Evolutionary conservation across 2,113 vertebrate species (phyloP), one percentile per base, ranked within the genome.

Genomic region (Semnornis frantzii): DNA sequence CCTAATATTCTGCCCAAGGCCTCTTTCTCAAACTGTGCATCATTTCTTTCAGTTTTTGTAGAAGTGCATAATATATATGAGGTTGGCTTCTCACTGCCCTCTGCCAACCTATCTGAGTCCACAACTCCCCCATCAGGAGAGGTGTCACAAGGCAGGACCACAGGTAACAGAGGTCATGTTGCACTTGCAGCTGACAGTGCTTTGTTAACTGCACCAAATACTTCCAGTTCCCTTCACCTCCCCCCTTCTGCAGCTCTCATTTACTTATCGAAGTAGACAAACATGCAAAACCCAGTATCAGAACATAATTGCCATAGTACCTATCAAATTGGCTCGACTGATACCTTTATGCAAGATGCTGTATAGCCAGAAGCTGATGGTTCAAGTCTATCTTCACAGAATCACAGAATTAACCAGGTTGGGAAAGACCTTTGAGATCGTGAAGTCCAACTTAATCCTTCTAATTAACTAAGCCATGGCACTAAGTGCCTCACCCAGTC

Each of bases 41-140:
- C 10, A 3, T 92, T 93, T 93, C 84, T 92, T 96, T 81, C 93
- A 88, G 79, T 83, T 90, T 89, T 83, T 90, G 76, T 87, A 94
- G 92, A 94, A 90, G 79, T 39, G 25, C 2, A 1, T 85, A 85
- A 85, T 94, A 71, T 33, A 42, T 66, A 10, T 90, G 85, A 89
- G 76, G 46, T 44, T 93, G 90, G 85, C 87, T 93, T 96, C 82
- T 94, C 69, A 5, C 80, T 94, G 76, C 69, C 92, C 65, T 92
- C 93, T 94, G 92, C 85, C 82, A 91, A 71, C 46, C 87, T 91
- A 5, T 87, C 33, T 87, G 93, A 95, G 82, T 60, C 70, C 80
- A 44, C 72, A 91, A 13, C 68, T 94, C 82, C 87, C 89, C 63
- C 68, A 31, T 66, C 82, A 87, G 90, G 82, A 93, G 82, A 91